These are phyloP conservation scores for Trigoniulus corallinus DNA, from an alignment of 1,140 invertebrate species.

Conservation along the genomic window DNA sequence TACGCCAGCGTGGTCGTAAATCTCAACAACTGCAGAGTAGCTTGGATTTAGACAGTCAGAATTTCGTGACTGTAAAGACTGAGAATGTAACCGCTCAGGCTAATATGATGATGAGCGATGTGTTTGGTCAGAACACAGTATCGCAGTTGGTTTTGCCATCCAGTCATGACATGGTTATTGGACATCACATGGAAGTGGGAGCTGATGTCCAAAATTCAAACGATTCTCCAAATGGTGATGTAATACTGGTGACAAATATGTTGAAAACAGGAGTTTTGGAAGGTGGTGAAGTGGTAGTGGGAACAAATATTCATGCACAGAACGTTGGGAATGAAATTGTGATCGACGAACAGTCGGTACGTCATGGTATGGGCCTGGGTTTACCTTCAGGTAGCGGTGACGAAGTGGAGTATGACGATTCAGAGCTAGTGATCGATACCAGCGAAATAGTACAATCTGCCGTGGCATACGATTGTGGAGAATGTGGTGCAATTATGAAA, in stretches of 20 bases:
- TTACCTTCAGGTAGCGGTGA: neutral
- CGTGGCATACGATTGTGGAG: slow-evolving; percentile 16
- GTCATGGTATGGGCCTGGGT: neutral
- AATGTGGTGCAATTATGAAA: slow-evolving; percentile 17
- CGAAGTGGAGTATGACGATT: neutral
- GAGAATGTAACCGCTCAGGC: neutral
- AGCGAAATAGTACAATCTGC: slow-evolving; percentile 1
- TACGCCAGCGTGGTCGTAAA: neutral
- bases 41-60: neutral
- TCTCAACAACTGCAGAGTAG: neutral
- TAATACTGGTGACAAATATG: slow-evolving; percentile 13
- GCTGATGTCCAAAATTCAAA: slow-evolving; percentile 5
- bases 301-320: slow-evolving; percentile 9
- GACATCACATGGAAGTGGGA: slow-evolving; percentile 11
- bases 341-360: slow-evolving; percentile 8
- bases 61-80: neutral
- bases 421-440: neutral
- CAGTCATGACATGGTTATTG: neutral
- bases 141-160: neutral
- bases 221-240: slow-evolving; percentile 10
- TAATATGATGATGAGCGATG: neutral
- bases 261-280: slow-evolving; percentile 12
- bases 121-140: too few relatives aligned
- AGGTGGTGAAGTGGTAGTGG: slow-evolving; percentile 13
- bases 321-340: slow-evolving; percentile 14